Evolutionary conservation across 92 coral and sea anemone genomes (phyloP).

Genomic region (Parazoanthus swiftii): DNA sequence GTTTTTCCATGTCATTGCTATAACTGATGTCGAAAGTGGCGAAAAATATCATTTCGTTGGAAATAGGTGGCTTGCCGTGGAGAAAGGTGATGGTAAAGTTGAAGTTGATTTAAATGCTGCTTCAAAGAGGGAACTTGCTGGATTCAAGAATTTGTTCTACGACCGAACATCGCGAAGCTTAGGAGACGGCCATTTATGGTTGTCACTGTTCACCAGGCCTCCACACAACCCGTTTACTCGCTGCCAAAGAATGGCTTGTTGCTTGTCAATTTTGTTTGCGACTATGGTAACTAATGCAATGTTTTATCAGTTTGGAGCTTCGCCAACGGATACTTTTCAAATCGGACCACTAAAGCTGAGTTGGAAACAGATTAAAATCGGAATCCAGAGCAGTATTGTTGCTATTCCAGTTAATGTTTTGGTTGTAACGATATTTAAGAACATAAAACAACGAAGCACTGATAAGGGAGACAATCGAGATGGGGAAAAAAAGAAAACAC

Average conservation of each 20-base stretch:
- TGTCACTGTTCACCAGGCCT: slow-evolving; percentile 84
- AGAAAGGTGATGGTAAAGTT: slow-evolving; percentile 76
- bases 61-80: slow-evolving; percentile 92
- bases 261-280: slow-evolving; percentile 73
- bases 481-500: slow-evolving; percentile 36
- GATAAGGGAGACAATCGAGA: slow-evolving; percentile 21
- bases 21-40: slow-evolving; percentile 64
- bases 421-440: slow-evolving; percentile 69
- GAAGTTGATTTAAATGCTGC: slow-evolving; percentile 65
- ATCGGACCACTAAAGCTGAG: slow-evolving; percentile 78
- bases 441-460: slow-evolving; percentile 55
- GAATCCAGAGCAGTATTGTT: slow-evolving; percentile 77
- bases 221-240: slow-evolving; percentile 82
- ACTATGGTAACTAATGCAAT: slow-evolving; percentile 87
- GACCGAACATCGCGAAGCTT: slow-evolving; percentile 74
- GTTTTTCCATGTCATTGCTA: slow-evolving; percentile 73
- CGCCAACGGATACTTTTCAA: slow-evolving; percentile 59
- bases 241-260: slow-evolving; percentile 85
- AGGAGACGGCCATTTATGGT: slow-evolving; percentile 84
- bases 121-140: slow-evolving; percentile 55
- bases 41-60: slow-evolving; percentile 72
- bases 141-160: slow-evolving; percentile 67
- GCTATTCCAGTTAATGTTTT: slow-evolving; percentile 79
- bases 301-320: slow-evolving; percentile 73
- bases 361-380: slow-evolving; percentile 79